Percentiles rank a stretch among this genome's conserved stretches.
These are phyloP conservation scores for Microcebus murinus DNA, from an alignment of 2,113 vertebrate genomes.

Conservation along the genomic window DNA sequence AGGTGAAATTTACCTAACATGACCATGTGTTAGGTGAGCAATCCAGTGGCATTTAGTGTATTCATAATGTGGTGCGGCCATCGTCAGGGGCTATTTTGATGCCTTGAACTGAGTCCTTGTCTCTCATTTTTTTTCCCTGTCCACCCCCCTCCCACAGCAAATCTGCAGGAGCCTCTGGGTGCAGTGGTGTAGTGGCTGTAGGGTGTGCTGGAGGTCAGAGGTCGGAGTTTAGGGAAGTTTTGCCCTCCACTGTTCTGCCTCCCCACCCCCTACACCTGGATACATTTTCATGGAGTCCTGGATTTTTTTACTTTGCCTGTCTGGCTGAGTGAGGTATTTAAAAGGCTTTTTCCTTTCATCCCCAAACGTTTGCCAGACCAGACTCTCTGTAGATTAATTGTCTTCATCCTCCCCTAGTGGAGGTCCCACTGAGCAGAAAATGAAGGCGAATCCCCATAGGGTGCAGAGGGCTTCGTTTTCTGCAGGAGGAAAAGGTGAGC, in stretches of 20 bases:
- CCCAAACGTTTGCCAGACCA: conserved; percentile 5
- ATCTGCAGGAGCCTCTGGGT: neutral
- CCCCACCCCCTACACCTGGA: neutral
- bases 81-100: neutral
- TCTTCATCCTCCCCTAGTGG: neutral
- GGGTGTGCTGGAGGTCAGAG: neutral
- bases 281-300: neutral
- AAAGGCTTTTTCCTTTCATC: conserved; percentile 42
- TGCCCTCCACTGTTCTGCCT: neutral
- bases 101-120: neutral
- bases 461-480: neutral
- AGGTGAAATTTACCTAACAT: neutral
- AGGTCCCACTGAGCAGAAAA: conserved; percentile 25
- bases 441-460: neutral
- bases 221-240: neutral
- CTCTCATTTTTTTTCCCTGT: neutral
- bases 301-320: neutral
- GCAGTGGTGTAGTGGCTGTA: neutral
- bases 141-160: too few species aligned
- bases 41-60: neutral
- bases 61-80: neutral
- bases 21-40: neutral
- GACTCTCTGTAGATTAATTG: neutral
- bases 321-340: neutral
- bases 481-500: neutral